Evolutionary conservation across 2,113 vertebrate species (phyloP).

Genomic region (Eptesicus fuscus): DNA sequence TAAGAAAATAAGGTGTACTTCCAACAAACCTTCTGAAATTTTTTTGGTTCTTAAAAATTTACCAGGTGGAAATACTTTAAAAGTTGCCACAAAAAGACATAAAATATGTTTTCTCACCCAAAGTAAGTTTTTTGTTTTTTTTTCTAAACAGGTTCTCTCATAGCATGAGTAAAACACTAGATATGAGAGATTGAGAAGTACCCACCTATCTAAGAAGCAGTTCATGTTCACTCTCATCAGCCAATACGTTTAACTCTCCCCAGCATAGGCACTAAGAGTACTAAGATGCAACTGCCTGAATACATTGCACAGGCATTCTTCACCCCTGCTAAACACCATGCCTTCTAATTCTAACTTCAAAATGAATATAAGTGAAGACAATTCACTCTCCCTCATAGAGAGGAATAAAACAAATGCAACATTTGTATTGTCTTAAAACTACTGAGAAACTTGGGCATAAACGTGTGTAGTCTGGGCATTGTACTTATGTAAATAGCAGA

Average conservation of each 20-base stretch:
- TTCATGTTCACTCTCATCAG: not conserved
- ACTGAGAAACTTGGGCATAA: not conserved
- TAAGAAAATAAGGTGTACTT: not conserved
- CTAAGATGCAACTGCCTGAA: not conserved
- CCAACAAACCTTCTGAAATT: not conserved
- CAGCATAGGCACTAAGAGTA: not conserved
- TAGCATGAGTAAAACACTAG: not conserved
- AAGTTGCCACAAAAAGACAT: not conserved
- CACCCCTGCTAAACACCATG: not conserved
- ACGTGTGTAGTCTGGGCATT: not conserved
- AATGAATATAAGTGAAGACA: not conserved
- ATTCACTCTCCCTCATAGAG: not conserved
- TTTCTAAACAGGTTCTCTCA: not conserved
- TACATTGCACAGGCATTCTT: not conserved
- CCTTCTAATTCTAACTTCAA: not conserved
- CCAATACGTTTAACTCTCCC: not conserved
- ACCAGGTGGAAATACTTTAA: not conserved
- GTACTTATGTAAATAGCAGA: conserved; percentile 53
- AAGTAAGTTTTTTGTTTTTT: not conserved
- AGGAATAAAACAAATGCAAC: not conserved
- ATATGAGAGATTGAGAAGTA: not conserved
- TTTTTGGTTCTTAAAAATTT: conserved; percentile 22
- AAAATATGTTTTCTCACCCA: conserved; percentile 4
- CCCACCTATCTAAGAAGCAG: not conserved
- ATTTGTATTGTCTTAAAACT: not conserved